phyloP scores from a whole-genome alignment of 2,797 vertebrate species.

The Clangula hyemalis region DNA sequence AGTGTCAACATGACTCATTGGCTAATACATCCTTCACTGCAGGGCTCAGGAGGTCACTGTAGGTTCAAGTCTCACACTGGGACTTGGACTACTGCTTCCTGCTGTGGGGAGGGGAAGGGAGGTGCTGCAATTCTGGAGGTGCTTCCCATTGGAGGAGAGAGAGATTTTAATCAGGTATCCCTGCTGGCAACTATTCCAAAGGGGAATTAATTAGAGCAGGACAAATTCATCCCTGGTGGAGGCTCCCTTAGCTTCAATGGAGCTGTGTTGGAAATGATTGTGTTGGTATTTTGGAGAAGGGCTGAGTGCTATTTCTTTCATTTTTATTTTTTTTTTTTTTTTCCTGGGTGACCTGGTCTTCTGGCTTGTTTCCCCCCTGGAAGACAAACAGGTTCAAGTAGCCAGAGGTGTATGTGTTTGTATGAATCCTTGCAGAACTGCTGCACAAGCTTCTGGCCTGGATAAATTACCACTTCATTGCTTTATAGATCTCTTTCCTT shows the following conservation, averaged over 20 bases:
- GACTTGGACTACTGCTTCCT: slow-evolving; percentile 44
- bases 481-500: neutral
- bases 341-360: slow-evolving; percentile 2
- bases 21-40: slow-evolving; percentile 61
- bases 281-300: neutral
- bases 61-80: slow-evolving; percentile 66
- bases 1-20: slow-evolving; percentile 72
- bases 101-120: slow-evolving; percentile 45
- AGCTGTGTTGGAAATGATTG: neutral
- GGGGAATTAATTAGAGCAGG: slow-evolving; percentile 21
- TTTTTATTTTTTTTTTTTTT: neutral
- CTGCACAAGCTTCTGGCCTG: neutral
- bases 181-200: slow-evolving; percentile 42
- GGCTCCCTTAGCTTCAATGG: neutral
- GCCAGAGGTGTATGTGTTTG: slow-evolving; percentile 53
- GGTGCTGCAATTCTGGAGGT: slow-evolving; percentile 44
- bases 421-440: slow-evolving; percentile 4
- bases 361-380: slow-evolving; percentile 40
- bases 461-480: neutral
- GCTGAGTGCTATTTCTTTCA: neutral
- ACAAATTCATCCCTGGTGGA: neutral
- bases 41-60: slow-evolving; percentile 63
- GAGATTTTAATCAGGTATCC: slow-evolving; percentile 45
- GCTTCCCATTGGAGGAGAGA: slow-evolving; percentile 46
- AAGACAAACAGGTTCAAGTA: slow-evolving; percentile 27